Evolutionary conservation across 2,888 invertebrate species (phyloP), one percentile per base, ranked within the genome.

Genomic region (Hylaea fasciaria): DNA sequence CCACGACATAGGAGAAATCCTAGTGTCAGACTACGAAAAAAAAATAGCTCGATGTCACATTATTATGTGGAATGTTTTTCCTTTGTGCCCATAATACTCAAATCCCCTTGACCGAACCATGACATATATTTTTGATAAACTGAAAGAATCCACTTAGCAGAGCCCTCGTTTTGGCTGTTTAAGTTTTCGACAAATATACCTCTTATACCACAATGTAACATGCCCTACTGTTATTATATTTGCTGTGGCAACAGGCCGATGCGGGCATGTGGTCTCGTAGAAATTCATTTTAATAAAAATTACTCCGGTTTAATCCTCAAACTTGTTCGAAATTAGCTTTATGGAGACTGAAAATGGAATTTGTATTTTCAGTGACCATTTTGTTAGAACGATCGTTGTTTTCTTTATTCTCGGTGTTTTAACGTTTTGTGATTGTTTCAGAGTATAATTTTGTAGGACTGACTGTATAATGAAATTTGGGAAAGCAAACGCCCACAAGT

Each of bases 221-320:
- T 22, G 22, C 16, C 32, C 45, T 40, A 46, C 41, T 35, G 4
- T 17, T 28, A 11, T 0, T n/a, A 12, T 22, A 37, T 53, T 53
- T 48, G 29, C 58, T 53, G 39, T 53, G 1, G 17, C 17, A 53
- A 29, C 41, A 43, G 16, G 49, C 53, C 44, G 48, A 44, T 39
- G 58, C 60, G 65, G 60, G 64, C 57, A 57, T 49, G 68, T 64
- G 75, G 72, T 73, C 70, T 71, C 58, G 55, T 58, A 52, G 65
- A 69, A 70, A 72, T 69, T 72, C 68, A 69, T 73, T 73, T 74
- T 71, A 67, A 67, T 68, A 65, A 74, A 74, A 74, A 74, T 70
- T 68, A 68, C 67, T 57, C 59, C 64, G 64, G 68, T 73, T 68
- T 72, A 70, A 75, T 69, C 65, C 62, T 29, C 35, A 57, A 65